Percentiles rank a stretch among this genome's conserved stretches.
Evolutionary conservation across 2,888 invertebrate species (phyloP).

Genomic region (Clanis bilineata): DNA sequence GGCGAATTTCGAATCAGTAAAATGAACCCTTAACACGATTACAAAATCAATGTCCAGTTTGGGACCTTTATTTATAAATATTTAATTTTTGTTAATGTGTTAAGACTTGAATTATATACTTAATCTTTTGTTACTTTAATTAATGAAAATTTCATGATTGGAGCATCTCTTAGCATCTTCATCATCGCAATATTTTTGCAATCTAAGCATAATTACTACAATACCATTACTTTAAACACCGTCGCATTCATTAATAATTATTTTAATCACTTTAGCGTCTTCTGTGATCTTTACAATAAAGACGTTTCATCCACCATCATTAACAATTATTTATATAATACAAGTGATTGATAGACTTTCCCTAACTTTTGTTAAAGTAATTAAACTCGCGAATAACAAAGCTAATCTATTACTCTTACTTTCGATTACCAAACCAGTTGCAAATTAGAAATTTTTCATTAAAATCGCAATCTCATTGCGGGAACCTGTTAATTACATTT

Average conservation of each 20-base stretch:
- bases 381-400: constrained; percentile 11
- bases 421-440: neutral
- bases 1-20: constrained; percentile 3
- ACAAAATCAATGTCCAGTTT: neutral
- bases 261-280: neutral
- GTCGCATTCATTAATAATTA: neutral
- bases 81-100: neutral
- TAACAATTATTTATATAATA: neutral
- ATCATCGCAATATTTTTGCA: too few species aligned
- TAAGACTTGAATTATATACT: too few species aligned
- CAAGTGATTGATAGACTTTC: constrained; percentile 20
- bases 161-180: too few species aligned
- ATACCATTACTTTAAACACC: neutral
- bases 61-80: neutral
- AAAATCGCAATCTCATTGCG: neutral
- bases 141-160: too few species aligned
- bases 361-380: constrained; percentile 23
- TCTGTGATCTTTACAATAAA: neutral
- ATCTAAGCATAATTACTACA: too few species aligned
- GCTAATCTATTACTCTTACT: neutral
- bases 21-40: neutral
- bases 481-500: constrained; percentile 18
- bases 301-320: neutral
- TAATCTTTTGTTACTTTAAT: too few species aligned
- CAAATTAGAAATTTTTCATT: neutral